phyloP scores from a whole-genome alignment of 1,140 invertebrate genomes.

The Eriosoma lanigerum region DNA sequence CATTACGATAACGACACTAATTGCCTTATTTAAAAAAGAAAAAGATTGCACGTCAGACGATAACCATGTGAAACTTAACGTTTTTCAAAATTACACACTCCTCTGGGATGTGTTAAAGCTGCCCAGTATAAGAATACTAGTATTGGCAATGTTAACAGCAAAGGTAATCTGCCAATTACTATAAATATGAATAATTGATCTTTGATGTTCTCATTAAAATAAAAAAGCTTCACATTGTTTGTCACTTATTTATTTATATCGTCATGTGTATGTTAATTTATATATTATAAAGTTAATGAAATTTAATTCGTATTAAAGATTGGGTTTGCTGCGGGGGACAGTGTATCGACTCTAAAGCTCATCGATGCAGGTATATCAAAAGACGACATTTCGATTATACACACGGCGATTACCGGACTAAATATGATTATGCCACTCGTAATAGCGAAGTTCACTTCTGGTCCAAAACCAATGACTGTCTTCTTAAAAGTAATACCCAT shows the following conservation, averaged over 20 bases:
- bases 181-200: slow-evolving; percentile 53
- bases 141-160: not conserved
- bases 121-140: not conserved
- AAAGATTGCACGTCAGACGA: slow-evolving; percentile 49
- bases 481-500: not conserved
- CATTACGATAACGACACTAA: slow-evolving; percentile 70
- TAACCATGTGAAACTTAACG: slow-evolving; percentile 53
- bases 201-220: not conserved
- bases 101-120: no score
- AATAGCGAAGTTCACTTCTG: slow-evolving; percentile 84
- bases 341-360: slow-evolving; percentile 90
- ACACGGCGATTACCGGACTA: slow-evolving; percentile 87
- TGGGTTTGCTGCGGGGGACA: slow-evolving; percentile 92
- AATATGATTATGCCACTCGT: slow-evolving; percentile 91
- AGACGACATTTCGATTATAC: slow-evolving; percentile 88
- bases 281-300: slow-evolving; percentile 48
- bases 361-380: slow-evolving; percentile 94
- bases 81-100: no score
- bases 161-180: slow-evolving; percentile 46
- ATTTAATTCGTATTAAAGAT: slow-evolving; percentile 66
- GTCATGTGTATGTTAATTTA: not conserved
- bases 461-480: slow-evolving; percentile 78
- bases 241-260: not conserved
- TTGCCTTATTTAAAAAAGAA: slow-evolving; percentile 5
- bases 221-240: no score